phyloP scores from a whole-genome alignment of 2,113 vertebrate species.

The Empidonax alnorum region DNA sequence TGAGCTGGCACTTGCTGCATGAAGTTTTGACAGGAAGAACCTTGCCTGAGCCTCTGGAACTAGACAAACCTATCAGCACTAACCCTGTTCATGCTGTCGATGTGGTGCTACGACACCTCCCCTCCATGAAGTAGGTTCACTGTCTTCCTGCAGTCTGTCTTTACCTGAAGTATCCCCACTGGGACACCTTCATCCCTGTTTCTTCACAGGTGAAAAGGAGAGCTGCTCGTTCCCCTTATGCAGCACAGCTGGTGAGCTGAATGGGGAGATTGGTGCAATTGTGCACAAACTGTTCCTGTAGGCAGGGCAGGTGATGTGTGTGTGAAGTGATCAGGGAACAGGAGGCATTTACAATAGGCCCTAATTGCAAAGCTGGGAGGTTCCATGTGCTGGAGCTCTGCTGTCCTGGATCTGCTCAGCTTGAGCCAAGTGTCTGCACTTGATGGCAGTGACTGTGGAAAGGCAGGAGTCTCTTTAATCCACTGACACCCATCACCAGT shows the following conservation, averaged over 20 bases:
- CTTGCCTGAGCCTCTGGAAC: constrained; percentile 94
- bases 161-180: background rate
- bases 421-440: background rate
- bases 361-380: background rate
- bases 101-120: constrained; percentile 97
- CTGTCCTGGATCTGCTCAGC: background rate
- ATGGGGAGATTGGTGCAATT: background rate
- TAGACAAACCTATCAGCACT: constrained; percentile 99
- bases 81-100: constrained; percentile 98
- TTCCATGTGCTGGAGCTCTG: background rate
- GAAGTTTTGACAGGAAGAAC: constrained; percentile 97
- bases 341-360: background rate
- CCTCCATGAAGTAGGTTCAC: constrained; percentile 96
- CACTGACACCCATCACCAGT: background rate
- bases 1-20: constrained; percentile 99
- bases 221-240: background rate
- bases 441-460: background rate
- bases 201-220: background rate
- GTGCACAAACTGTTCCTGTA: background rate
- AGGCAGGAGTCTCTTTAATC: background rate
- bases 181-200: constrained; percentile 21
- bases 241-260: background rate
- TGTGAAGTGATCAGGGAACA: background rate
- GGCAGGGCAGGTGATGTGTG: background rate
- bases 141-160: constrained; percentile 55